Evolutionary conservation across 2,888 invertebrate species (phyloP).

Genomic region (Microdon myrmicae): DNA sequence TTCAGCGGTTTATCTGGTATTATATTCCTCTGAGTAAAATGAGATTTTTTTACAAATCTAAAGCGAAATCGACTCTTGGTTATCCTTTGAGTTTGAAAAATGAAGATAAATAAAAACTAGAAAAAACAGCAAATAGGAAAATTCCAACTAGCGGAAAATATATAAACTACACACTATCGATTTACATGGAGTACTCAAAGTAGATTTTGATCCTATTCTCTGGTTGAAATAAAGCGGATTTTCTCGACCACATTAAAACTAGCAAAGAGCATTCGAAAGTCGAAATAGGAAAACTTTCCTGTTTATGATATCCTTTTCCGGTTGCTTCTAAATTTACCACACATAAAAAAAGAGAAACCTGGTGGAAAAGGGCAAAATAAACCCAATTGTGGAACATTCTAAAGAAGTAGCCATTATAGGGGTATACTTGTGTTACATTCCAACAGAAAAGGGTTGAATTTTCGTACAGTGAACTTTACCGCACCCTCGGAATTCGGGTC

Average conservation of each 20-base stretch:
- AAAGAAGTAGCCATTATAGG: slow-evolving; percentile 30
- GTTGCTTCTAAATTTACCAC: not conserved
- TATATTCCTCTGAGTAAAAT: too few species aligned
- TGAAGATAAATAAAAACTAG: not conserved
- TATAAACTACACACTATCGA: slow-evolving; percentile 40
- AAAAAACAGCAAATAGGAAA: too few species aligned
- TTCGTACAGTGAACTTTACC: slow-evolving; percentile 18
- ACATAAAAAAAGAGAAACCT: not conserved
- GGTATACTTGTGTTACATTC: slow-evolving; percentile 17
- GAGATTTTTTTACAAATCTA: too few species aligned
- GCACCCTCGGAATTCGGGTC: not conserved
- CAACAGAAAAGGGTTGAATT: slow-evolving; percentile 22
- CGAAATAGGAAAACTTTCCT: slow-evolving; percentile 36
- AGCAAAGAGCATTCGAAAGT: too few species aligned
- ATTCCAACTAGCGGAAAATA: slow-evolving; percentile 4
- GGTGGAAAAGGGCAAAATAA: slow-evolving; percentile 16
- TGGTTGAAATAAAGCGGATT: slow-evolving; percentile 35
- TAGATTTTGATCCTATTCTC: too few species aligned
- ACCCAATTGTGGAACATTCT: slow-evolving; percentile 35
- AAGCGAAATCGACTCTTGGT: too few species aligned
- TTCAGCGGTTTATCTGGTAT: too few species aligned
- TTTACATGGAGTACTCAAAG: slow-evolving; percentile 48
- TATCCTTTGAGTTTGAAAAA: not conserved
- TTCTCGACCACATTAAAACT: slow-evolving; percentile 39
- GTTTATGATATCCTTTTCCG: slow-evolving; percentile 40